These are phyloP conservation scores for Urocitellus parryii DNA, from an alignment of 2,113 vertebrate species.

Conservation along the genomic window DNA sequence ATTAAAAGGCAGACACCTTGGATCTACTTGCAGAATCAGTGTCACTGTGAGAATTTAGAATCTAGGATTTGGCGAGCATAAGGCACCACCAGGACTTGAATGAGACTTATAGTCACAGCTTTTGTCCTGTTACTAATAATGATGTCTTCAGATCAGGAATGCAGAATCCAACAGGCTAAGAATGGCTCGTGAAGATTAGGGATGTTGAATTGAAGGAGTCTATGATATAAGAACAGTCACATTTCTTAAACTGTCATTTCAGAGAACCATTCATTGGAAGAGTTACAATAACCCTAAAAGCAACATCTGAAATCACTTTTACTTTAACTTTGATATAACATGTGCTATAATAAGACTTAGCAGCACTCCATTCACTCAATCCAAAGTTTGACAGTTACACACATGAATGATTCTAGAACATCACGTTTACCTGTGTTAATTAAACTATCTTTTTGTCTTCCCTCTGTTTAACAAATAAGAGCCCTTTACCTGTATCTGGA, in stretches of 20 bases:
- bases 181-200: background rate
- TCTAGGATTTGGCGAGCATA: background rate
- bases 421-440: too few relatives aligned
- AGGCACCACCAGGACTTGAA: background rate
- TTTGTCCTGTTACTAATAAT: slow-evolving; percentile 5
- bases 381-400: too few relatives aligned
- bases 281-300: too few relatives aligned
- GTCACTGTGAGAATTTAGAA: background rate
- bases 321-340: too few relatives aligned
- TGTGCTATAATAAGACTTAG: too few relatives aligned
- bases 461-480: too few relatives aligned
- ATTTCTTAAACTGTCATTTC: background rate
- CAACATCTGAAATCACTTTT: too few relatives aligned
- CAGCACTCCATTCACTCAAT: too few relatives aligned
- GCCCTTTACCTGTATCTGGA: too few relatives aligned
- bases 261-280: background rate
- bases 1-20: background rate
- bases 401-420: too few relatives aligned
- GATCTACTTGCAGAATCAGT: background rate
- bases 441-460: too few relatives aligned
- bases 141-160: background rate
- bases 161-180: background rate
- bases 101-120: background rate
- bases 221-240: background rate
- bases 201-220: background rate